These are phyloP conservation scores for Machaerirhynchus nigripectus DNA, from an alignment of 2,113 vertebrate species.

Conservation along the genomic window DNA sequence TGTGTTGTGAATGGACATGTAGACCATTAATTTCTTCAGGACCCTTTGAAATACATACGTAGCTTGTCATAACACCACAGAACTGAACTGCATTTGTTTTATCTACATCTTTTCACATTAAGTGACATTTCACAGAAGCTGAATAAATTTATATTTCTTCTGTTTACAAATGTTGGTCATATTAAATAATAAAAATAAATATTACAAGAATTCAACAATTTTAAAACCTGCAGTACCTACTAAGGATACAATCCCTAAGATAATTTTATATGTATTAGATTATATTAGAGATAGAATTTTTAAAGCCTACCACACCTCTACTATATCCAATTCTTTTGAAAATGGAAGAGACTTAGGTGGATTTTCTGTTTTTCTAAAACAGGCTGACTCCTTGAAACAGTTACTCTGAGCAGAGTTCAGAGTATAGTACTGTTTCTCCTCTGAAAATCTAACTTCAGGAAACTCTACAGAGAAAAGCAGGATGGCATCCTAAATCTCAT, in stretches of 20 bases:
- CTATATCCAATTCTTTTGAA: background rate
- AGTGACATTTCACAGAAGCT: background rate
- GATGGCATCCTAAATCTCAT: background rate
- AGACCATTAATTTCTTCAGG: background rate
- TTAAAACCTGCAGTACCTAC: background rate
- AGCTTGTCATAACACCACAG: background rate
- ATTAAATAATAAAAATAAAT: background rate
- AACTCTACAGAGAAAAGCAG: background rate
- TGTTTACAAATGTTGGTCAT: background rate
- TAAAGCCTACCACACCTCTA: background rate
- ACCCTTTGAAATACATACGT: background rate
- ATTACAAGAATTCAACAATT: background rate
- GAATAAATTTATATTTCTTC: background rate
- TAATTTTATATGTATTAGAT: background rate
- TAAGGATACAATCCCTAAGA: background rate
- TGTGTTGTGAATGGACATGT: background rate
- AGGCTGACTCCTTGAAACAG: background rate
- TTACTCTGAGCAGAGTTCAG: background rate
- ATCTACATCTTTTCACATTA: background rate
- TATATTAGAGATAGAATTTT: background rate
- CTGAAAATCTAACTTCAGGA: background rate
- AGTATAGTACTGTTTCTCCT: background rate
- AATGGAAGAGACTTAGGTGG: background rate
- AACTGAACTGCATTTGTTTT: background rate
- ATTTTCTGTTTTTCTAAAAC: background rate